A percentile compares a stretch with the other conserved stretches of the same genome.
Evolutionary conservation across 2,113 vertebrate genomes (phyloP).

Genomic region (Rattus rattus): DNA sequence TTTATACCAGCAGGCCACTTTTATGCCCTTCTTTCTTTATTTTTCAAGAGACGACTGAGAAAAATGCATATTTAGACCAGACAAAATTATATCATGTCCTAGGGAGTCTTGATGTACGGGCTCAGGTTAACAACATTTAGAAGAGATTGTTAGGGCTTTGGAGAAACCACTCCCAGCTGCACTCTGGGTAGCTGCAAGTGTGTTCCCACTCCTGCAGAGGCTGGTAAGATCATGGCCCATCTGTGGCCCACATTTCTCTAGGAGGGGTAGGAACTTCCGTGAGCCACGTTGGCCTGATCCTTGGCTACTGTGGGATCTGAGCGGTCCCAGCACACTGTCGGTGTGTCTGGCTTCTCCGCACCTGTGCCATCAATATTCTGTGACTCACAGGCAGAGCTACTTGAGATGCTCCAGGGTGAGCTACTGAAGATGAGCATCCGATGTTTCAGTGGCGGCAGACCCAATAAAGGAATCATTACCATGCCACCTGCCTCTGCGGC

Average conservation of each 20-base stretch:
- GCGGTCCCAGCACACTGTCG: not conserved
- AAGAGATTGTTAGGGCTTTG: not conserved
- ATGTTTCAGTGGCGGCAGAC: not conserved
- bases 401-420: constrained; percentile 1
- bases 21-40: constrained; percentile 21
- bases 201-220: fast-evolving
- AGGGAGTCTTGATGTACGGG: not conserved
- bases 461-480: constrained; percentile 39
- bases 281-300: not conserved
- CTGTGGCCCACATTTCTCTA: not conserved
- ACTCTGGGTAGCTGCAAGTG: not conserved
- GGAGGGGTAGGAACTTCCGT: not conserved
- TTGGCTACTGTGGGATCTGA: not conserved
- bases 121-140: not conserved
- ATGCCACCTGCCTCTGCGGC: not conserved
- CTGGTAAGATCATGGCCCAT: not conserved
- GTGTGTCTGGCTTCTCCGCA: not conserved
- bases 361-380: not conserved
- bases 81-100: not conserved
- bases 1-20: not conserved
- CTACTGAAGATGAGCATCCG: not conserved
- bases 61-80: not conserved
- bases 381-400: not conserved
- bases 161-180: not conserved
- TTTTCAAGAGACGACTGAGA: not conserved